Evolutionary conservation across 2,113 vertebrate species (phyloP), one percentile per base, ranked within the genome.

Genomic region (Camelus dromedarius): DNA sequence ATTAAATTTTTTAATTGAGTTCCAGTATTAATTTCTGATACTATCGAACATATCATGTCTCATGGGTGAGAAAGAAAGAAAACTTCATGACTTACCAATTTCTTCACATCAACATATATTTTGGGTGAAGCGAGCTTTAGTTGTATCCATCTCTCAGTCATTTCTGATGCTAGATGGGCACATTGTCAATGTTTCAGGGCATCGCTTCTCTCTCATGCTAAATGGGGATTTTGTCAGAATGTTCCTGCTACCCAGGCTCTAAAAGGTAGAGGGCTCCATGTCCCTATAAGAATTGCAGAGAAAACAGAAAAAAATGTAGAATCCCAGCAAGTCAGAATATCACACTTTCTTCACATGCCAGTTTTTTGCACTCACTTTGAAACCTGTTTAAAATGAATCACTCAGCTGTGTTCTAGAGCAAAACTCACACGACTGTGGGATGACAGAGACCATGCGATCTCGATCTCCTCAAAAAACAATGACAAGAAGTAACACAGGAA

Each of bases 211-310:
- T 94, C 72, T 82, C 90, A 30, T 54, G 88, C 92, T 91, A 94
- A 96, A 66, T 64, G 50, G 66, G 94, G 66, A 93, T 93, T 93
- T 95, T 85, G 38, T 81, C 85, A 89, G 42, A 92, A 92, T 75
- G 12, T 93, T 79, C 93, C 67, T 80, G 76, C 60, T 79, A 82
- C 66, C 89, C n/a, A 22, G 62, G 32, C n/a, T 94, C 84, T 82
- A 54, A 82, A 93, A 96, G 66, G 76, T 96, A 80, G 95, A 94
- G 62, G 60, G 11, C 92, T 88, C 91, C 91, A 81, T 96, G 94
- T 85, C 91, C 91, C 67, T 91, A 46, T 10, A 95, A 94, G 30
- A 60, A 80, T 83, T 64, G 72, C 46, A 87, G 72, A 75, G 67
- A 72, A 84, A 66, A 73, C 16, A 89, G 62, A 77, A 81, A 91